Evolutionary conservation across 2,113 vertebrate species (phyloP), one percentile per base, ranked within the genome.

Genomic region (Ptilonorhynchus violaceus): DNA sequence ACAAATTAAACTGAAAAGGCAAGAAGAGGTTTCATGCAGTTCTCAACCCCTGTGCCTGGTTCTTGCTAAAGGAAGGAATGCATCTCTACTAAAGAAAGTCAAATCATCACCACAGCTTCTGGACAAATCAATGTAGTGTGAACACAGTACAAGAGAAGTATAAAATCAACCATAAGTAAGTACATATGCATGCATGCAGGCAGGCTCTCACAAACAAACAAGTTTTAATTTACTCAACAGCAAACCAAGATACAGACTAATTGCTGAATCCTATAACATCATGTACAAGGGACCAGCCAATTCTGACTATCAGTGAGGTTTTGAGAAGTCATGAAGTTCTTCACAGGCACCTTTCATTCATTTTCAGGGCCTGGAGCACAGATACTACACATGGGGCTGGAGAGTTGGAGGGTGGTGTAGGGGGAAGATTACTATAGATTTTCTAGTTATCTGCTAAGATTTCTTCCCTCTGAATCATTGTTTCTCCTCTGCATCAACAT

Each of bases 371-470:
- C 24, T 67, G 37, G 4, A 80, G 18, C n/a, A 80, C 13, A 76
- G 37, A 15, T 17, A 47, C 22, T 44, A 66, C n/a, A 60, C 13
- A 27, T 4, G 15, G 16, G 53, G n/a, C 7, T 42, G 25, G 20
- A 33, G 20, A 46, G 23, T 7, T 46, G 39, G 53, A 59, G 19
- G 9, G 4, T 37, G 15, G 8, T 2, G 4, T 3, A 1, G 3
- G 13, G 3, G 2, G 11, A 56, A 63, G 37, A 41, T 13, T 41
- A 24, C n/a, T 37, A 68, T 17, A 63, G 15, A 75, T 59, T 76
- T 84, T 50, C 47, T 52, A 47, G 21, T 44, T 66, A 62, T 23
- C 33, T 28, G 19, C 31, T 49, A 67, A 23, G 42, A 18, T 10
- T 58, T 72, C 78, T 83, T 63, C 12, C 42, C 27, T 72, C 56